Evolutionary conservation across 2,888 invertebrate genomes (phyloP), one percentile per base, ranked within the genome.

Genomic region (Zygogramma bicolorata): DNA sequence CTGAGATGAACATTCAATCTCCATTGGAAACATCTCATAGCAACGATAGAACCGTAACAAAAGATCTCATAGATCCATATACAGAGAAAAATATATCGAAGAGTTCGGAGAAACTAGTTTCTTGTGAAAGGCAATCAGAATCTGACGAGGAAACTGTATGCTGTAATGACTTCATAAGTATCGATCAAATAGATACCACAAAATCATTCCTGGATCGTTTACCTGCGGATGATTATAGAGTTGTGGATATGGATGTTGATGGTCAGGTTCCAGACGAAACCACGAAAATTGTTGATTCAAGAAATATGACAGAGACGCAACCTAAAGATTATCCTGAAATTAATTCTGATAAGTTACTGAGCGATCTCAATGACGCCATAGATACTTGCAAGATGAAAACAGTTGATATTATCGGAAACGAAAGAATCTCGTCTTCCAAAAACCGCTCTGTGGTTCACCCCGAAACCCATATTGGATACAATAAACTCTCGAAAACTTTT

Each of bases 121-220:
- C 13, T n/a, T n/a, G 10, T 53, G 53, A 46, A 18, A 40, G 22
- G 3, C 18, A 70, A 29, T 38, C 46, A 22, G 70, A 65, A 0
- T 70, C 65, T 25, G 60, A 70, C 40, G 65, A 70, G 27, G 65
- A 70, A 49, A 65, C 60, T 10, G 29, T 25, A n/a, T 18, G 13
- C 1, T 27, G n/a, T 13, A 34, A 60, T 10, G 53, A 61, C 29
- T 70, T 60, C 5, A 70, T 70, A 58, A 65, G 13, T 65, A 60
- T 53, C n/a, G 68, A 65, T n/a, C 25, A 53, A 25, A 68, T 68
- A 34, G 72, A 72, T 42, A 68, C 59, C 7, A 42, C 38, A 0
- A 65, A 65, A 40, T 72, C 72, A 10, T 72, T 38, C 53, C 27
- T 71, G 18, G 46, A 49, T 1, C n/a, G 10, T 13, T 13, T 10